Evolutionary conservation across 1,140 invertebrate genomes (phyloP).

Genomic region (Drosophila santomea): DNA sequence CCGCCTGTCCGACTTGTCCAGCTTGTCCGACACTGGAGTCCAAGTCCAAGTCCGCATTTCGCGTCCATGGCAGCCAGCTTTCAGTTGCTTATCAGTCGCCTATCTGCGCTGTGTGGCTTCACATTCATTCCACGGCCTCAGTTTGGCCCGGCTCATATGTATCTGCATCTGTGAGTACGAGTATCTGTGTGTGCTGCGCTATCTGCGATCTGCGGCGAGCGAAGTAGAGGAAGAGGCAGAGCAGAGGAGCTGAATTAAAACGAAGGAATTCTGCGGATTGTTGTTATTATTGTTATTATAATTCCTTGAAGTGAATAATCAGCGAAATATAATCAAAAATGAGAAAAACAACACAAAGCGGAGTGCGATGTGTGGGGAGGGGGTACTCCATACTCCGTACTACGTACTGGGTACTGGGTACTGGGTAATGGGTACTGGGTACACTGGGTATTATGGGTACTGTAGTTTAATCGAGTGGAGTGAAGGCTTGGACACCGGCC

Average conservation of each 20-base stretch:
- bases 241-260: constrained; percentile 54
- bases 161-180: constrained; percentile 39
- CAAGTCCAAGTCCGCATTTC: constrained; percentile 46
- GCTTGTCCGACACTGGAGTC: constrained; percentile 16
- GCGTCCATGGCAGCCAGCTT: constrained; percentile 68
- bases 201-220: constrained; percentile 74
- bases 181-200: constrained; percentile 55
- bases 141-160: constrained; percentile 29
- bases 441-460: not conserved
- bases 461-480: constrained; percentile 32
- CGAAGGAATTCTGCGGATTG: constrained; percentile 81
- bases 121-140: constrained; percentile 74
- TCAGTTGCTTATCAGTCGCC: constrained; percentile 78
- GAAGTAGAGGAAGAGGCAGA: constrained; percentile 52
- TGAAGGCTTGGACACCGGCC: constrained; percentile 55
- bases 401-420: too few relatives aligned
- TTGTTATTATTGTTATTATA: constrained; percentile 84
- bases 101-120: constrained; percentile 82
- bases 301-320: constrained; percentile 83
- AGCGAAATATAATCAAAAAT: constrained; percentile 83
- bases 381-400: not conserved
- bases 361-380: constrained; percentile 11
- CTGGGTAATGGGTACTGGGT: not conserved
- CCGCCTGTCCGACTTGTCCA: constrained; percentile 8
- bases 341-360: constrained; percentile 63